Conservation (phyloP, 2,113 vertebrate species). For the Apaloderma vittatum region DNA sequence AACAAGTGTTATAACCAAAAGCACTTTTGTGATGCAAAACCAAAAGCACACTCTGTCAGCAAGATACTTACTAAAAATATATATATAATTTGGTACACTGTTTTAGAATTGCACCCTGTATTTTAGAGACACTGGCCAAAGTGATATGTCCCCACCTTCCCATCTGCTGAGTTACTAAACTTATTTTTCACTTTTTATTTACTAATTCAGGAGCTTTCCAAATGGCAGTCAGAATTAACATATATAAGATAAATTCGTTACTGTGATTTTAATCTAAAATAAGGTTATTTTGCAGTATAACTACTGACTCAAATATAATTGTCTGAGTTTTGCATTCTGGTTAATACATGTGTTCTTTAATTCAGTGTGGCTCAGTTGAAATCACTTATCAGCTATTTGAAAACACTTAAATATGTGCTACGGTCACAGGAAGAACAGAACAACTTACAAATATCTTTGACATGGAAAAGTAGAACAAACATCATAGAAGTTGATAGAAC, state of each 20-base stretch:
- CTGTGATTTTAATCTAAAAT: neutral
- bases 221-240: neutral
- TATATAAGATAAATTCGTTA: neutral
- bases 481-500: neutral
- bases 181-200: constrained; percentile 1
- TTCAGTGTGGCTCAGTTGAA: neutral
- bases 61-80: neutral
- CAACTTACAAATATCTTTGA: neutral
- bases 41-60: neutral
- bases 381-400: neutral
- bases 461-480: neutral
- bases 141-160: neutral
- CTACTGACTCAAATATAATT: neutral
- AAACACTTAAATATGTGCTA: neutral
- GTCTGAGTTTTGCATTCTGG: neutral
- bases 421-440: neutral
- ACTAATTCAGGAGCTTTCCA: neutral
- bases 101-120: neutral
- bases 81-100: neutral
- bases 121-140: neutral
- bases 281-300: neutral
- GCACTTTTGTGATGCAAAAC: neutral
- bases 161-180: neutral
- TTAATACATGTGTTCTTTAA: neutral
- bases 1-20: neutral